phyloP scores from a whole-genome alignment of 2,888 invertebrate genomes.

The Zootermopsis nevadensis region DNA sequence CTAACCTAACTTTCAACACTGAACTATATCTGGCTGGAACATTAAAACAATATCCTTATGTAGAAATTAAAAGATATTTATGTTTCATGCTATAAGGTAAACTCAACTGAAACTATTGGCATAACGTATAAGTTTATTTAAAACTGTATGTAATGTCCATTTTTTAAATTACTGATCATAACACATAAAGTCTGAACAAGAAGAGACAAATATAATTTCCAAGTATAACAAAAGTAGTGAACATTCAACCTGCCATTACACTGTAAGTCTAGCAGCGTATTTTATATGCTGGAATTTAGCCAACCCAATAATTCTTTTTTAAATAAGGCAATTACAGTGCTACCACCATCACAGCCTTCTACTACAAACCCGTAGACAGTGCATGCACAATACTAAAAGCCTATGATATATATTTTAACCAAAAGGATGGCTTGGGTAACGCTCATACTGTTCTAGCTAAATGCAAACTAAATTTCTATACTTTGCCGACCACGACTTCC shows the following conservation, averaged over 20 bases:
- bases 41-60: too few relatives aligned
- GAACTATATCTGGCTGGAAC: too few relatives aligned
- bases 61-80: too few relatives aligned
- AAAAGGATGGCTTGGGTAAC: background rate
- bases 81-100: too few relatives aligned
- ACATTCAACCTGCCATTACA: constrained; percentile 19
- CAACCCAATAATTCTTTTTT: constrained; percentile 38
- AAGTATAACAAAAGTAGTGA: background rate
- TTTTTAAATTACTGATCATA: background rate
- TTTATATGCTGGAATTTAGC: constrained; percentile 38
- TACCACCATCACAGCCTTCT: constrained; percentile 11
- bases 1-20: too few relatives aligned
- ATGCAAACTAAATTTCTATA: background rate
- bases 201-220: background rate
- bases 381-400: constrained; percentile 6
- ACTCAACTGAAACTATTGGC: too few relatives aligned
- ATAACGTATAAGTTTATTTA: too few relatives aligned
- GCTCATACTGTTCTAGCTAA: background rate
- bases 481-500: background rate
- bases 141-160: too few relatives aligned
- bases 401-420: constrained; percentile 29
- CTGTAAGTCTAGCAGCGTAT: background rate
- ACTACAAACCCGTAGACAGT: background rate
- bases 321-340: constrained; percentile 40
- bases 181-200: background rate